Conservation (phyloP, 2,113 vertebrate genomes). For the Varanus komodoensis region DNA sequence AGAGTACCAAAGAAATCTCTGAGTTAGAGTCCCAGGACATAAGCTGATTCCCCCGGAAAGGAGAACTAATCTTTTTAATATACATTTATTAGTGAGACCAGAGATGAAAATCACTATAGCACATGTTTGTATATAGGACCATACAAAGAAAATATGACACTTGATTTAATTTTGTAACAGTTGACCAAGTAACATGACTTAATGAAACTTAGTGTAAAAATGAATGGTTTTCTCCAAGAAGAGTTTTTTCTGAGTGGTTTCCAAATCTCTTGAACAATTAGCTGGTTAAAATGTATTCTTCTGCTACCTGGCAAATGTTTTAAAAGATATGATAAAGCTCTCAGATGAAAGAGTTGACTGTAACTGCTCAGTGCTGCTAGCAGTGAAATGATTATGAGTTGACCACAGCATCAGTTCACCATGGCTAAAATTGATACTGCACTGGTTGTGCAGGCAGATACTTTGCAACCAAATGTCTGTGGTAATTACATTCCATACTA, state of each 20-base stretch:
- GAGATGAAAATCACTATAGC: not conserved
- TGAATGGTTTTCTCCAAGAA: not conserved
- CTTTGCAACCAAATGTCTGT: not conserved
- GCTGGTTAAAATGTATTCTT: not conserved
- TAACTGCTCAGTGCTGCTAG: not conserved
- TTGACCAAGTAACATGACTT: slow-evolving; percentile 23
- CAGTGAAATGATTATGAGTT: not conserved
- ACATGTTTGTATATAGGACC: slow-evolving; percentile 16
- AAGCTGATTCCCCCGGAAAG: not conserved
- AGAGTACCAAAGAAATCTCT: no score
- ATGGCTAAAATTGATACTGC: not conserved
- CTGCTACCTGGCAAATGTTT: not conserved
- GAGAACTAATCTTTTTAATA: not conserved
- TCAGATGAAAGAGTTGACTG: not conserved
- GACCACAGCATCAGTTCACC: not conserved
- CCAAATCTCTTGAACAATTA: not conserved
- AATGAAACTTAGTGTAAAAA: not conserved
- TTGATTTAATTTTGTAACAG: not conserved
- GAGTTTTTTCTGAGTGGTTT: not conserved
- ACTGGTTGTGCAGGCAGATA: not conserved
- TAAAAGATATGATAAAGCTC: not conserved
- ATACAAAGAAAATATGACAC: fast-evolving
- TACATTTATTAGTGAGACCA: not conserved
- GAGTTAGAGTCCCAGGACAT: no score
- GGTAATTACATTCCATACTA: not conserved